Conservation (phyloP, 1,140 invertebrate species). For the Leptinotarsa undecemlineata region DNA sequence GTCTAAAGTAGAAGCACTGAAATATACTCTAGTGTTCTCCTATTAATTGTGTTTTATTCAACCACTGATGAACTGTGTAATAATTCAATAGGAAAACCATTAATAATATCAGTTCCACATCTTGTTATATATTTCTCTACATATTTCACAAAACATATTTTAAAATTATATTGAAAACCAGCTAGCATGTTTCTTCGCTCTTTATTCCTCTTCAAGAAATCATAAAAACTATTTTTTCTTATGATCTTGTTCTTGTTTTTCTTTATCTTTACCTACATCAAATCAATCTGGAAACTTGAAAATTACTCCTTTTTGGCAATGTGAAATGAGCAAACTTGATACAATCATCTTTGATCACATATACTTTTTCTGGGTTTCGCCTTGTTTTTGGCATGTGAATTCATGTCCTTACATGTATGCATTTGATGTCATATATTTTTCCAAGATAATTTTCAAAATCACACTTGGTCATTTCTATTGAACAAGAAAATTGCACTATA, state of each 20-base stretch:
- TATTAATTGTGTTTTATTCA: no score
- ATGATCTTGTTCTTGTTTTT: constrained; percentile 56
- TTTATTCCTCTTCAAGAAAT: constrained; percentile 59
- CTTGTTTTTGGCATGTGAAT: constrained; percentile 68
- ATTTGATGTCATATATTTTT: constrained; percentile 86
- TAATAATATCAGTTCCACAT: no score
- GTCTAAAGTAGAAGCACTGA: no score
- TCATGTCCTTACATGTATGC: constrained; percentile 70
- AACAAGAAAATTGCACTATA: constrained; percentile 81
- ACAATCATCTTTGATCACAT: constrained; percentile 82
- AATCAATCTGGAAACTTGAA: constrained; percentile 65
- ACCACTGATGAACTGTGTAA: no score
- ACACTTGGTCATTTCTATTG: constrained; percentile 84
- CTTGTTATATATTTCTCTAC: constrained; percentile 40
- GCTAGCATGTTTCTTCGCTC: constrained; percentile 55
- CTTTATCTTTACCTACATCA: constrained; percentile 46
- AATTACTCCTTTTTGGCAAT: constrained; percentile 65
- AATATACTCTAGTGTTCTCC: no score
- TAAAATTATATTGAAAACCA: constrained; percentile 56
- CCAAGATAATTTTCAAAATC: constrained; percentile 93
- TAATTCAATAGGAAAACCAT: no score
- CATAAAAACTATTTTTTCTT: constrained; percentile 59
- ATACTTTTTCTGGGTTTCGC: constrained; percentile 59
- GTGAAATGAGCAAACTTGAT: constrained; percentile 79
- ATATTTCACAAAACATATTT: constrained; percentile 41